Conservation (phyloP, 2,888 invertebrate species). For the Monochamus alternatus region DNA sequence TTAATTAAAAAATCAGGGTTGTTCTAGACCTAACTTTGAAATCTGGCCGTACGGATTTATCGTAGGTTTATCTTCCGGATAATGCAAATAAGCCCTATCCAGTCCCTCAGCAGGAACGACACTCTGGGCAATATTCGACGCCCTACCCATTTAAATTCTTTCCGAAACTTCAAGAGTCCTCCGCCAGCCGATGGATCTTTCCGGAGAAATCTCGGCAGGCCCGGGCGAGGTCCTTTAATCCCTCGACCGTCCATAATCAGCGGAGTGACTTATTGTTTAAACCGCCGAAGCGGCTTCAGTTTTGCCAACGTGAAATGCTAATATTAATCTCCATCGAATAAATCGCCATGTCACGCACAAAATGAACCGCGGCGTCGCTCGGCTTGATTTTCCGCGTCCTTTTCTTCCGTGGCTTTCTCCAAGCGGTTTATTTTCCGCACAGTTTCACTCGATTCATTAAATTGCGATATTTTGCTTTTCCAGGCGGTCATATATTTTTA, state of each 20-base stretch:
- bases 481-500: not conserved
- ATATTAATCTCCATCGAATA: conserved; percentile 65
- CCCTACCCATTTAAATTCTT: conserved; percentile 70
- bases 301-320: conserved; percentile 51
- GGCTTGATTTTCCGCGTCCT: not conserved
- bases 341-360: conserved; percentile 60
- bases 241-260: conserved; percentile 54
- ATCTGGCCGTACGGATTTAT: not conserved
- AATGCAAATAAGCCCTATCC: conserved; percentile 1
- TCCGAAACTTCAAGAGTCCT: conserved; percentile 83
- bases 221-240: conserved; percentile 75
- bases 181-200: conserved; percentile 87
- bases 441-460: not conserved
- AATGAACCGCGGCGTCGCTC: conserved; percentile 48
- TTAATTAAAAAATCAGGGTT: too few relatives aligned
- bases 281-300: conserved; percentile 44
- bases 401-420: not conserved
- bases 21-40: too few relatives aligned
- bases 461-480: conserved; percentile 10
- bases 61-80: not conserved
- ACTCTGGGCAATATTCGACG: conserved; percentile 68
- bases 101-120: not conserved
- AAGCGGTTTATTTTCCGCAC: not conserved
- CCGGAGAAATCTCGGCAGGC: conserved; percentile 87
- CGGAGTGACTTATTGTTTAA: conserved; percentile 58